Evolutionary conservation across 1,140 invertebrate species (phyloP), one percentile per base, ranked within the genome.

Genomic region (Drosophila takahashii): DNA sequence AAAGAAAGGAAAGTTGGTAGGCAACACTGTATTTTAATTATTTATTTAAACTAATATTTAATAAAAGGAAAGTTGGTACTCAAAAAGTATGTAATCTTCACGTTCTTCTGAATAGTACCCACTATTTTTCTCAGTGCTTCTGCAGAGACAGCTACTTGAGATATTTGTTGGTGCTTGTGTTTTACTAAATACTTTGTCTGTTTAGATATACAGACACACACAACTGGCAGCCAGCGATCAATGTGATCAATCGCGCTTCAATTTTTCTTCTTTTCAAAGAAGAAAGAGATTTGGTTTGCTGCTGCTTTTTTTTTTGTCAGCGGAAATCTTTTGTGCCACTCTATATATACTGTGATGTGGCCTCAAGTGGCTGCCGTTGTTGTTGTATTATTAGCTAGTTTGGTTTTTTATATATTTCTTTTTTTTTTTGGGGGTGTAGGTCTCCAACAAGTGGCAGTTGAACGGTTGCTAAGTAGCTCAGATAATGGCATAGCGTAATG

Each of bases 211-310:
- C 53, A 37, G 27, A 18, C 52, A 51, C 67, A 41, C 69, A 62
- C 71, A 60, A 73, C 73, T 81, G 83, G 44, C 81, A 64, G 60
- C 60, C 47, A 75, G 66, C 79, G 79, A 87, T 86, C 83, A 86
- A 86, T 87, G 79, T 79, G 84, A 87, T 87, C 83, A 87, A 87
- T 87, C 83, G 83, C 62, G 79, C 83, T 87, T 87, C 84, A 87
- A 89, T 87, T 87, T 83, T 89, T 87, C 62, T 75, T 84, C 53
- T 58, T 65, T 75, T 39, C 6, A 42, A 53, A 45, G 15, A 67
- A 53, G 26, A 58, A 76, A 45, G 16, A 47, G 53, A 59, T 73
- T 45, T 58, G 26, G 58, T 56, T 41, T 47, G n/a, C n/a, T n/a
- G n/a, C n/a, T n/a, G n/a, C 45, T 73, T 53, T 26, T 13, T 26